Evolutionary conservation across 2,113 vertebrate genomes (phyloP).

Genomic region (Platycercus adscitus): DNA sequence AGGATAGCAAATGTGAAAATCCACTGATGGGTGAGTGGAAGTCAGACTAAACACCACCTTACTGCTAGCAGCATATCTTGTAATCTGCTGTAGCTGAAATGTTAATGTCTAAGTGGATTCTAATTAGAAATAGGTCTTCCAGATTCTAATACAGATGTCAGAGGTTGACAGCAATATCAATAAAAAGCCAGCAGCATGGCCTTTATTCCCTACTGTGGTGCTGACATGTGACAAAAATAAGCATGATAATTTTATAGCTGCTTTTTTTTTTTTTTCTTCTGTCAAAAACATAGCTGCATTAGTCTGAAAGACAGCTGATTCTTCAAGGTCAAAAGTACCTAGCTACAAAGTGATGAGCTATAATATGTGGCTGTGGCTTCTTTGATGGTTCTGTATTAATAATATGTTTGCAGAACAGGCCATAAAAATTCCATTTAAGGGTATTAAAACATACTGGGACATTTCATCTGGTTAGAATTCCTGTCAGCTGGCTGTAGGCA

Average conservation of each 20-base stretch:
- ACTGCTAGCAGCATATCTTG: neutral
- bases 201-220: conserved; percentile 39
- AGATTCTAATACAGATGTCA: conserved; percentile 64
- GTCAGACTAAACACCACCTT: neutral
- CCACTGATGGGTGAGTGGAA: neutral
- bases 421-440: conserved; percentile 82
- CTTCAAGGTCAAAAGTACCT: conserved; percentile 82
- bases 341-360: conserved; percentile 80
- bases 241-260: conserved; percentile 66
- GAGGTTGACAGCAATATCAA: conserved; percentile 63
- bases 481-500: conserved; percentile 66
- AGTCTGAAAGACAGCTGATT: conserved; percentile 78
- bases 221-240: conserved; percentile 75
- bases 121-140: conserved; percentile 58
- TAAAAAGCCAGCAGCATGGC: conserved; percentile 49
- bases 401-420: conserved; percentile 70
- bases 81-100: neutral
- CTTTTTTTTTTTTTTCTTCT: conserved; percentile 46
- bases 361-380: conserved; percentile 75
- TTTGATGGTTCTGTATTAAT: conserved; percentile 73
- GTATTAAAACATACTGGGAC: conserved; percentile 72
- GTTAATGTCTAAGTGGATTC: conserved; percentile 58
- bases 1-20: neutral
- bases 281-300: conserved; percentile 70
- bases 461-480: conserved; percentile 78